Base-by-base conservation (phyloP, 2,113 vertebrate species). In the Progne subis region DNA sequence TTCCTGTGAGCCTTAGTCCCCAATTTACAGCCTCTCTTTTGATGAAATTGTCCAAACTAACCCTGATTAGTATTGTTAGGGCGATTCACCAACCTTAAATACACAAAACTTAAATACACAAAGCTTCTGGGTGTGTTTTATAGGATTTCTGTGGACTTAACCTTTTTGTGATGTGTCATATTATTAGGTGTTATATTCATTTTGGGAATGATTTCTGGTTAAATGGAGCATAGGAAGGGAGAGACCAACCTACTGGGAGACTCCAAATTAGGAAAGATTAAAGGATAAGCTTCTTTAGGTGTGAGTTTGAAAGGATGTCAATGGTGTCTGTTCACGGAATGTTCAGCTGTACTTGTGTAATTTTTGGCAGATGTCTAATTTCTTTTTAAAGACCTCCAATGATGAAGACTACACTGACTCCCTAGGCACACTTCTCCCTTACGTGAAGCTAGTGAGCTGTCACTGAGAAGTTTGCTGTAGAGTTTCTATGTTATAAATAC, bases 321-420 rank as follows among this genome's bases (percentile, higher is more conserved):
- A 8, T 59, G 20, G 4, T 47, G 18, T 71, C 79, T 57, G 17
- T 68, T 59, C 18, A 23, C 31, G 56, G 59, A 86, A 61, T 39
- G 13, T 53, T 82, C 50, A 69, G 10, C 17, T 60, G 8, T n/a
- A 49, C 15, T 83, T 43, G 2, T 28, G 18, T 59, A 24, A 47
- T 8, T 89, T 92, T 61, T 93, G 63, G 64, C 70, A 91, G 87
- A 67, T 89, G 56, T 84, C 41, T 93, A 43, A 82, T 82, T 63
- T 70, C 21, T 92, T 88, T 84, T 87, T 85, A 17, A 87, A 91
- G 49, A 64, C 26, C 21, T 86, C 31, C 28, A 37, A 7, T 65
- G 39, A 60, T 71, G 46, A 64, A 56, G 65, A 49, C 44, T 83
- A 3, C 14, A 14, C 20, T 44, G 25, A 18, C 20, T 91, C 46